phyloP scores from a whole-genome alignment of 2,888 invertebrate species.

The Lasioglossum zephyrum region DNA sequence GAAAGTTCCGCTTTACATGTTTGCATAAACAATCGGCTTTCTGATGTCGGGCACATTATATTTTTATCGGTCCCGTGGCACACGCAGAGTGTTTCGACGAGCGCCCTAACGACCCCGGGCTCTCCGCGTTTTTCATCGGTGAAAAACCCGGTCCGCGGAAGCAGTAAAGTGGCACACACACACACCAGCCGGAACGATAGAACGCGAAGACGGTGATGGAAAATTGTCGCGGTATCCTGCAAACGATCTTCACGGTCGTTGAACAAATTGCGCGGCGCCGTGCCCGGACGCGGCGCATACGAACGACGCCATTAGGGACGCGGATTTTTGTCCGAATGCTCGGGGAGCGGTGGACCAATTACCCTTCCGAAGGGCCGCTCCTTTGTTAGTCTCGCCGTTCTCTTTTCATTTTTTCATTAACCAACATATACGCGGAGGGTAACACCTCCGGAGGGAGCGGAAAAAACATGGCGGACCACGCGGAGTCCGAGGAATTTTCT shows the following conservation, averaged over 20 bases:
- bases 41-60: not conserved
- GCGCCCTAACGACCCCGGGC: not conserved
- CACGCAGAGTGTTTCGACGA: not conserved
- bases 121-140: not conserved
- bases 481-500: not conserved
- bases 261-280: conserved; percentile 28
- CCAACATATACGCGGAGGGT: not conserved
- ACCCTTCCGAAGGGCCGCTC: conserved; percentile 9
- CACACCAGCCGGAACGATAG: not conserved
- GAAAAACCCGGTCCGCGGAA: not conserved
- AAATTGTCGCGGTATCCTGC: conserved; percentile 35
- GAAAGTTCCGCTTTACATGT: not conserved
- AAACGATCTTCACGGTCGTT: conserved; percentile 37
- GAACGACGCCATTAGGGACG: conserved; percentile 26
- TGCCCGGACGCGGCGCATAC: conserved; percentile 9
- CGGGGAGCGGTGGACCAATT: conserved; percentile 19
- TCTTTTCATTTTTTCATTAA: conserved; percentile 1
- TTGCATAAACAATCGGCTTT: not conserved
- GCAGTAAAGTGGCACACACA: not conserved
- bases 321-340: conserved; percentile 15
- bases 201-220: not conserved
- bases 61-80: not conserved
- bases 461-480: not conserved
- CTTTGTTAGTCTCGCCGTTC: not conserved
- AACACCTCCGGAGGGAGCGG: not conserved